A percentile compares a stretch with the other conserved stretches of the same genome.
These are phyloP conservation scores for Bombus cullumanus DNA, from an alignment of 1,140 invertebrate species.

Conservation along the genomic window DNA sequence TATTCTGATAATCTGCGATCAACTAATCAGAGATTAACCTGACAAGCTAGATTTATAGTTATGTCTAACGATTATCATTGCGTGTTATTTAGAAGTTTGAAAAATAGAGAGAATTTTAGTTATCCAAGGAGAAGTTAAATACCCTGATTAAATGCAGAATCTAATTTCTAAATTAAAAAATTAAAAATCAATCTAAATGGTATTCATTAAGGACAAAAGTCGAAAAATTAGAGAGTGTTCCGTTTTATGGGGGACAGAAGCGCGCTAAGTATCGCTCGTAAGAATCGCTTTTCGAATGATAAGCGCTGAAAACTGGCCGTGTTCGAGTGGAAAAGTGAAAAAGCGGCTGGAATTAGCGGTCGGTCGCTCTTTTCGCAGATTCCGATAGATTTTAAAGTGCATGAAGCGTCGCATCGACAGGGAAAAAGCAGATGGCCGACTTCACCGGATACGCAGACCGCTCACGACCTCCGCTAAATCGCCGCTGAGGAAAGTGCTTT, in stretches of 20 bases:
- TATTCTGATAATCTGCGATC: too few species aligned
- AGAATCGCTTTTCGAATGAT: slow-evolving; percentile 29
- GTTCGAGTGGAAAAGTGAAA: slow-evolving; percentile 55
- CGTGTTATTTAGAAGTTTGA: too few species aligned
- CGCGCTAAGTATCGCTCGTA: background rate
- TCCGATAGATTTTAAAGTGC: slow-evolving; percentile 64
- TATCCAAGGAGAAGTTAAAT: background rate
- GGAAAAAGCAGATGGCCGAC: slow-evolving; percentile 56
- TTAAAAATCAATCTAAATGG: background rate
- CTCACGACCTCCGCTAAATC: slow-evolving; percentile 59
- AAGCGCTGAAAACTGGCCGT: background rate
- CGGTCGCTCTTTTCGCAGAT: slow-evolving; percentile 42
- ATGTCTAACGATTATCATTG: too few species aligned
- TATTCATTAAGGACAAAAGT: background rate
- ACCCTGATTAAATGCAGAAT: background rate
- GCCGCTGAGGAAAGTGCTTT: slow-evolving; percentile 35
- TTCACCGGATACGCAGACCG: slow-evolving; percentile 40
- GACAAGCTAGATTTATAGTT: too few species aligned
- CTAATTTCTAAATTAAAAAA: background rate
- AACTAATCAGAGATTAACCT: too few species aligned
- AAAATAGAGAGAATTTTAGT: too few species aligned
- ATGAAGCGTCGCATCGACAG: slow-evolving; percentile 22
- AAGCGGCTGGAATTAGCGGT: slow-evolving; percentile 53
- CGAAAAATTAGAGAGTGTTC: background rate
- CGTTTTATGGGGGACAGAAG: background rate